Base-by-base conservation (phyloP, 2,113 vertebrate species). In the Cercopithecus mona region DNA sequence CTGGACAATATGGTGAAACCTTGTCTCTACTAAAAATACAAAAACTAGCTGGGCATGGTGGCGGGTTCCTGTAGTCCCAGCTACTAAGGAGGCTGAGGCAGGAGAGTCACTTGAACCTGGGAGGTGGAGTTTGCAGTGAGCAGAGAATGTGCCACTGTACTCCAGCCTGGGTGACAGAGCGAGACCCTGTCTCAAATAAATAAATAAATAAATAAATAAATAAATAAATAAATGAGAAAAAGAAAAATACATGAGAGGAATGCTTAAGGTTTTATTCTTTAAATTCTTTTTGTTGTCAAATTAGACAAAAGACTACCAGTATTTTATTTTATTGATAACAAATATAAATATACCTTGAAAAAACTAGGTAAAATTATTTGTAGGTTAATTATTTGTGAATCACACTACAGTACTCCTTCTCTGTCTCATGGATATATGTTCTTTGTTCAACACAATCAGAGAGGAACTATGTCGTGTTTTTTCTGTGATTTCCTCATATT, bases 271-370 rank as follows among this genome's bases (percentile, higher is more conserved):
- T 88, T 75, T 76, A 93, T 83, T 11, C 4, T 48, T 45, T 95
- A 87, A 52, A 35, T 66, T 76, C 6, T 91, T 66, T 94, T 18
- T 48, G 32, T 59, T 30, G 16, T 8, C 27, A 83, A 96, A 90
- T 86, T 75, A 83, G 43, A 83, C 6, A 93, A 94, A 94, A 78
- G 43, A 22, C 35, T 35, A 8, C 27, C 43, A 81, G 18, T 83
- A 92, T 80, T 80, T 86, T 90, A 59, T 88, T 86, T 93, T 55
- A 83, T 11, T 94, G 32, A 70, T 48, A 79, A 81, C 73, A 70
- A 50, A n/a, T 38, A 73, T 57, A 40, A 73, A 30, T 38, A 18
- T 1, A 79, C 9, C 2, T 35, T 92, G 48, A 50, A 73, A 79
- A 83, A 86, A 83, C 9, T 50, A 30, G 25, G 27, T 80, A 55